These are phyloP conservation scores for Microctonus aethiopoides DNA, from an alignment of 2,888 invertebrate genomes.

Conservation along the genomic window DNA sequence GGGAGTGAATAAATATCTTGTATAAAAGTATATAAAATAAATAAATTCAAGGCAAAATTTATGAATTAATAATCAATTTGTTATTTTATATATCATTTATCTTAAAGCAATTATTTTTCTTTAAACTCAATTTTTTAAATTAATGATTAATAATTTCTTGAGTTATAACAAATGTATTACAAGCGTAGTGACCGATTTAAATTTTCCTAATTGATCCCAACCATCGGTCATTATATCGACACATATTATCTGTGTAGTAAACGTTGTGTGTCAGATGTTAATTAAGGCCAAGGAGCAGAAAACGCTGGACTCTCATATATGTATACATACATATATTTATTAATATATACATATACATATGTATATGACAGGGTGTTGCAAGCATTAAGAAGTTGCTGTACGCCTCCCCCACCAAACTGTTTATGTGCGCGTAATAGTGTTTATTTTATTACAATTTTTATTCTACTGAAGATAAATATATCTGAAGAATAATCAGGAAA, in stretches of 20 bases:
- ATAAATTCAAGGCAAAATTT: not conserved
- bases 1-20: not conserved
- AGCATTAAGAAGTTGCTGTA: constrained; percentile 50
- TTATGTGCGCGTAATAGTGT: constrained; percentile 46
- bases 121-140: not conserved
- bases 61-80: constrained; percentile 1
- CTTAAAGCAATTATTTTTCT: not conserved
- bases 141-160: not conserved
- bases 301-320: constrained; percentile 44
- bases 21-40: not conserved
- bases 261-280: constrained; percentile 58
- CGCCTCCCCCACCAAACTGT: constrained; percentile 24
- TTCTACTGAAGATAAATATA: constrained; percentile 1
- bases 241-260: constrained; percentile 33
- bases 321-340: constrained; percentile 2
- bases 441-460: constrained; percentile 51
- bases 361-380: constrained; percentile 55
- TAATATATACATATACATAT: constrained; percentile 10
- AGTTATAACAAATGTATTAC: not conserved
- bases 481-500: not conserved
- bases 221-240: constrained; percentile 41
- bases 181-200: not conserved
- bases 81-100: not conserved
- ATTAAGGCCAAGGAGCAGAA: constrained; percentile 65
- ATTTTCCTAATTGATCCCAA: not conserved